Base-by-base conservation (phyloP, 1,140 invertebrate species). In the Nephila pilipes region DNA sequence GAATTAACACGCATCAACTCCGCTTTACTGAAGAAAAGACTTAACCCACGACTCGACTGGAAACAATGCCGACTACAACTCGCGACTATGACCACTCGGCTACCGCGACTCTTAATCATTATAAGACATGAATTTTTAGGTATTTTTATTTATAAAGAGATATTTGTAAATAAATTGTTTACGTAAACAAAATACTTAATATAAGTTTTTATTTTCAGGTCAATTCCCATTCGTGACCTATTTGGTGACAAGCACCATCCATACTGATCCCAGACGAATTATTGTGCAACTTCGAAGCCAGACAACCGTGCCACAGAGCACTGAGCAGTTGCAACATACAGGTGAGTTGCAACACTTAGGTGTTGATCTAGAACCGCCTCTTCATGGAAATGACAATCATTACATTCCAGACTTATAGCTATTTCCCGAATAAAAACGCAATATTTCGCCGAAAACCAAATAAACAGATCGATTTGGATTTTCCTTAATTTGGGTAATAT, bases 181-280 rank as follows among this genome's bases (percentile, higher is more conserved):
- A 46, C 38, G 38, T 29, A 65, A 29, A 25, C 22, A 25, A 25
- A 65, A 10, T 25, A 2, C 60, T 12, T 65, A 65, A 12, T n/a
- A 1, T 10, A 65, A 25, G n/a, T 32, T 63, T 46, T 75, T 75
- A 6, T 57, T 46, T 83, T 55, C 75, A 93, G 91, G 91, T 87
- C 87, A 87, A 32, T 93, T 94, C 75, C 93, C 85, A 46, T 94
- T 93, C n/a, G 81, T 93, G 95, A 97, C 97, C 1, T 98, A 98
- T 95, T 98, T 98, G 95, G 96, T 98, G 94, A 97, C 98, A 95
- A 98, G 98, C 95, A 98, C 97, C 46, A 97, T 97, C 89, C 97
- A 97, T 95, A 97, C 97, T 54, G 98, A 98, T 96, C 97, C 98
- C 16, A 58, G 96, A 97, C 92, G 97, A 97, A 88, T 98, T 98